Conservation (phyloP, 2,797 vertebrate species). For the Novumbra hubbsi region DNA sequence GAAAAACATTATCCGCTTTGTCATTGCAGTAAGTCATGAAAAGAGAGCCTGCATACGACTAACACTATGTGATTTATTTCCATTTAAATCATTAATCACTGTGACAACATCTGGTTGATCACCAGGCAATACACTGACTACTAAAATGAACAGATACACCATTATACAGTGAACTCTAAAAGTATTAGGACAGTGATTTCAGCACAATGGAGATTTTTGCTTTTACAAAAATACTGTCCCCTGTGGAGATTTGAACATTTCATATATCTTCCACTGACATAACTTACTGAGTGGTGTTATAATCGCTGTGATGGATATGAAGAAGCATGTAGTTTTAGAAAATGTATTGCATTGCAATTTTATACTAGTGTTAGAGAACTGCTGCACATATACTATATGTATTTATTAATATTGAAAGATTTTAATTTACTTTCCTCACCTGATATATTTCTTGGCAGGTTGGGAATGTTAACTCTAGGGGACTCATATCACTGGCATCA, state of each 20-base stretch:
- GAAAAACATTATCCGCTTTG: slow-evolving; percentile 68
- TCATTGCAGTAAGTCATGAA: slow-evolving; percentile 77
- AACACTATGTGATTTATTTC: neutral
- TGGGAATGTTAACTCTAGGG: slow-evolving; percentile 12
- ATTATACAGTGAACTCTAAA: neutral
- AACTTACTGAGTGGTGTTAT: too few relatives aligned
- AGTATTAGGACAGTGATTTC: too few relatives aligned
- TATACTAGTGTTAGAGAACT: neutral
- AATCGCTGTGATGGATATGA: too few relatives aligned
- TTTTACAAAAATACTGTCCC: too few relatives aligned
- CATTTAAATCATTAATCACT: neutral
- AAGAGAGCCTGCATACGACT: neutral
- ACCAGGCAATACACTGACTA: neutral
- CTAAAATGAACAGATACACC: too few relatives aligned
- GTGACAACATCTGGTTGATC: neutral
- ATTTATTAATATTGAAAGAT: neutral
- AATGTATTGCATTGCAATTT: neutral
- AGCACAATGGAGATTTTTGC: too few relatives aligned
- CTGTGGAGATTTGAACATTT: too few relatives aligned
- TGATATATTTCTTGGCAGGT: slow-evolving; percentile 60
- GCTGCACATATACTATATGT: neutral
- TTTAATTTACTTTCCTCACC: neutral
- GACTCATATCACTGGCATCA: slow-evolving; percentile 67
- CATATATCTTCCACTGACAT: too few relatives aligned
- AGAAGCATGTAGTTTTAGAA: too few relatives aligned